phyloP scores from a whole-genome alignment of 2,888 invertebrate genomes.

The Monochamus alternatus region DNA sequence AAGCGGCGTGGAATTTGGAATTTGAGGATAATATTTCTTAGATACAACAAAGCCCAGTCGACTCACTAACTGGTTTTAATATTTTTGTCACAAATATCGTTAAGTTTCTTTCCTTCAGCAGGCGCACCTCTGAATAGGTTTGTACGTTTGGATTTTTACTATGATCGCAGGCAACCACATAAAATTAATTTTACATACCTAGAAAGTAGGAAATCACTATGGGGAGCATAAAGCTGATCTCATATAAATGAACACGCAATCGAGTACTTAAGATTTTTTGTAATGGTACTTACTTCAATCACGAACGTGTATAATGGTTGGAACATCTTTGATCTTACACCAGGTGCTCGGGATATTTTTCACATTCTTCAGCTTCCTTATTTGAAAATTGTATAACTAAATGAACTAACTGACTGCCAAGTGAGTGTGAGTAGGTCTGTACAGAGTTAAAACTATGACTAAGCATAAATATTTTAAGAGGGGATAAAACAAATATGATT shows the following conservation, averaged over 20 bases:
- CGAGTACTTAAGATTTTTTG: constrained; percentile 14
- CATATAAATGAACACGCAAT: constrained; percentile 33
- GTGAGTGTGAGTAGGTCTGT: too few relatives aligned
- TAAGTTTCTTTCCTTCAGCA: background rate
- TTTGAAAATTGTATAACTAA: background rate
- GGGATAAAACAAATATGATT: too few relatives aligned
- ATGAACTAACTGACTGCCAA: too few relatives aligned
- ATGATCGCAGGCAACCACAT: constrained; percentile 5
- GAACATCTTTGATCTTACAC: background rate
- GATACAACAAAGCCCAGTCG: constrained; percentile 4
- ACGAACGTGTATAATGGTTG: background rate
- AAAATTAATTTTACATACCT: constrained; percentile 17
- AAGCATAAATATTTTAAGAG: too few relatives aligned
- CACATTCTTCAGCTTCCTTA: background rate
- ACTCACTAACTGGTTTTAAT: background rate
- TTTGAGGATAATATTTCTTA: constrained; percentile 11
- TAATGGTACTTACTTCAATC: constrained; percentile 8
- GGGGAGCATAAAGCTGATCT: constrained; percentile 6
- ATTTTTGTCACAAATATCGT: background rate
- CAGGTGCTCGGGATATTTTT: background rate
- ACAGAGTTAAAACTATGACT: too few relatives aligned
- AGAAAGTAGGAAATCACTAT: constrained; percentile 35
- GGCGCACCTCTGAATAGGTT: constrained; percentile 23
- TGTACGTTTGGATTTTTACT: background rate
- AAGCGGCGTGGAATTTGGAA: background rate